Evolutionary conservation across 2,888 invertebrate species (phyloP), one percentile per base, ranked within the genome.

Genomic region (Drosophila buzzatii): DNA sequence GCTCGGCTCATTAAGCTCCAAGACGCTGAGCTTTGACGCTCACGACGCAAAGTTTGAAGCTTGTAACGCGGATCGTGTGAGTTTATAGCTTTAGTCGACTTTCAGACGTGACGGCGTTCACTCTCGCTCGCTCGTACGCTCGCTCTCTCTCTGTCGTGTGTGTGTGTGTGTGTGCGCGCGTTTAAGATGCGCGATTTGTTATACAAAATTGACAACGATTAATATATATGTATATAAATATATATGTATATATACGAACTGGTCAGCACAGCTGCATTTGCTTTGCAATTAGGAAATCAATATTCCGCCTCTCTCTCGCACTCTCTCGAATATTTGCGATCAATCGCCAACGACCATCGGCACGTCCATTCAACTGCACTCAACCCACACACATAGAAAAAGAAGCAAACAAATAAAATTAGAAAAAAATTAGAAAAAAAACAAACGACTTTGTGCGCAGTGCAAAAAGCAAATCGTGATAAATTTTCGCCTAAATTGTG

Each of bases 381-480:
- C 76, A 81, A 69, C 88, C 85, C 87, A 83, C 83, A 84, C 85
- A 57, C 27, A 83, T 31, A 55, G 39, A 72, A 76, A 53, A 23
- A 45, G 51, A 51, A 60, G 20, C 27, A 23, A 59, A 16, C 20
- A 56, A 51, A 44, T 27, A 23, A 73, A 56, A 44, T 39, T 57
- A 57, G 44, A 44, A 44, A 27, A 51, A 59, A 64, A 33, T 37
- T 45, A 55, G 33, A 49, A 49, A 73, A 53, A 45, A 73, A 71
- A 71, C 71, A 81, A 79, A 85, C 83, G 81, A 82, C 77, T 81
- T 79, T 82, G 79, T 77, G 79, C 66, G 72, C 76, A 74, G 65
- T 82, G 80, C 81, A 75, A 81, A 81, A 78, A 81, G 74, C 57
- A 84, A 89, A 87, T 87, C 89, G 89, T 86, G 89, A 86, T 85